Evolutionary conservation across 1,140 invertebrate genomes (phyloP), one percentile per base, ranked within the genome.

Genomic region (Eriocheir sinensis): DNA sequence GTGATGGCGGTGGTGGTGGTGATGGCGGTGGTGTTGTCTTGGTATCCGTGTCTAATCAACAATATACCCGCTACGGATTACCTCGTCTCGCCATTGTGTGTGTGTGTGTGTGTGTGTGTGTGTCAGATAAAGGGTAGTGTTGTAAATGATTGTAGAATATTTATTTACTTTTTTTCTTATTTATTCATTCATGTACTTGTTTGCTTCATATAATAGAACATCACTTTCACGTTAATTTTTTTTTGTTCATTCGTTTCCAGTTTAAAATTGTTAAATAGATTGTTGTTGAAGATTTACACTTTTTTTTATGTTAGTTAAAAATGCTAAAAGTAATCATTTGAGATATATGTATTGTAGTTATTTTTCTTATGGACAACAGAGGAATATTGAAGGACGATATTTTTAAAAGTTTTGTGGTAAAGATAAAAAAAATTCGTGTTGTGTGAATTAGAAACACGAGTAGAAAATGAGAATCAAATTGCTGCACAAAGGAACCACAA

Each of bases 81-180:
- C 60, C 48, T 72, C 21, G 89, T 72, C 38, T 90, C 89, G 89
- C 89, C 89, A 90, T 90, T 90, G 89, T 90, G 38, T 34, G 81
- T 36, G 81, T 9, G 81, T 40, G 81, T 85, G 81, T 34, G 32
- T 34, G 36, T 85, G 81, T 48, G 85, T 21, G 38, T 41, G 17
- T 88, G 36, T 88, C 34, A 17, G 21, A 34, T n/a, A 12, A 41
- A 86, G 34, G 83, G 30, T 83, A n/a, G 36, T 21, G 36, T n/a
- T 34, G 2, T 12, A 34, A 30, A 17, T 86, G 32, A 86, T 30
- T 38, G 9, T 38, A 21, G 17, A 27, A 88, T 88, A 41, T n/a
- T 40, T 27, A 27, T 88, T 12, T 6, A 44, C 17, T 2, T 30
- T 88, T 41, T 30, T 88, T 41, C 12, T 3, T 38, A 85, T 85